Percentiles rank a stretch among this genome's conserved stretches.
These are phyloP conservation scores for Unio delphinus DNA, from an alignment of 2,888 invertebrate genomes.

Conservation along the genomic window DNA sequence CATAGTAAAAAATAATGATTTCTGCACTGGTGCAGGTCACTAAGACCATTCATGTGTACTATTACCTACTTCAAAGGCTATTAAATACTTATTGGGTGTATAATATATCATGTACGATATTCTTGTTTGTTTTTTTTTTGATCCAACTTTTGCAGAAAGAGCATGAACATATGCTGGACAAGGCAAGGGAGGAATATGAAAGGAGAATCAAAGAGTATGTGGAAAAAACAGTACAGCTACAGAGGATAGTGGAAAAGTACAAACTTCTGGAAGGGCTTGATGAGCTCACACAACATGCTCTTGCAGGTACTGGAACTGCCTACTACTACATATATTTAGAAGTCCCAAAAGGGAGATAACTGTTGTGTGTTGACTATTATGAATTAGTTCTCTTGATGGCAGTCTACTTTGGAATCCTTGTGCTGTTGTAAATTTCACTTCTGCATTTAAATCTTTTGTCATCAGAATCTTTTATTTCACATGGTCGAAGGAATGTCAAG, in stretches of 20 bases:
- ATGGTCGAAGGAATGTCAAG: no score
- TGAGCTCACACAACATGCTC: conserved; percentile 75
- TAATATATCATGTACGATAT: neutral
- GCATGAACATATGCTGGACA: conserved; percentile 49
- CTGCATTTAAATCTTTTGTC: no score
- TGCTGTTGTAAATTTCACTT: no score
- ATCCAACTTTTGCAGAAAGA: conserved; percentile 47
- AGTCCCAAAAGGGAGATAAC: no score
- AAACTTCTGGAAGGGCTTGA: conserved; percentile 77
- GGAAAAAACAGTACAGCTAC: conserved; percentile 71
- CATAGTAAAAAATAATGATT: no score
- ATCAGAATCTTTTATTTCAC: no score
- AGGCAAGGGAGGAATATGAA: conserved; percentile 68
- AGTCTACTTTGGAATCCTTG: no score
- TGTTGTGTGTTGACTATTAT: no score
- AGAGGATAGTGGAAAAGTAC: conserved; percentile 76
- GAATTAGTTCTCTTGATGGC: no score
- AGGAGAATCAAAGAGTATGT: conserved; percentile 69
- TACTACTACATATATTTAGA: no score
- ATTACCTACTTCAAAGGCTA: neutral
- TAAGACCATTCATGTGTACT: neutral
- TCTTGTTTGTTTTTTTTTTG: neutral
- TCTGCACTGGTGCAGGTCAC: no score
- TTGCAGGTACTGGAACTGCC: conserved; percentile 71
- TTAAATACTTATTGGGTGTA: neutral